Evolutionary conservation across 2,888 invertebrate genomes (phyloP).

Genomic region (Deilephila elpenor): DNA sequence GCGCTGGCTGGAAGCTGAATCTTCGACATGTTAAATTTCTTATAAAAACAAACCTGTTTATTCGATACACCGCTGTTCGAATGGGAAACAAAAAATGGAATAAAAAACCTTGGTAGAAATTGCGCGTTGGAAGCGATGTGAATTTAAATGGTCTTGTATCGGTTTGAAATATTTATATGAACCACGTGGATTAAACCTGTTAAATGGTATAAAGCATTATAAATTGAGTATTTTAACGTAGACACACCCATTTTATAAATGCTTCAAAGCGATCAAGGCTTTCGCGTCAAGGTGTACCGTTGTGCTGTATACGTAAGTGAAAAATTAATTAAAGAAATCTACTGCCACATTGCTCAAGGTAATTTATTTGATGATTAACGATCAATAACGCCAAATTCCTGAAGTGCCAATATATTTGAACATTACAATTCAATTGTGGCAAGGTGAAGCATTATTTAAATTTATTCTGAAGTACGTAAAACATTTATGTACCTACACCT

Average conservation of each 20-base stretch:
- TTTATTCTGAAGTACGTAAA: too few relatives aligned
- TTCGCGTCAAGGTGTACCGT: not conserved
- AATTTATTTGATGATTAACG: conserved; percentile 11
- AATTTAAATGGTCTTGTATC: conserved; percentile 21
- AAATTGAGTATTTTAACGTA: not conserved
- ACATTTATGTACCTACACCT: too few relatives aligned
- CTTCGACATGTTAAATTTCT: conserved; percentile 55
- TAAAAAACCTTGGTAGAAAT: conserved; percentile 49
- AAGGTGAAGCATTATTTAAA: not conserved
- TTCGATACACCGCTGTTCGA: conserved; percentile 58
- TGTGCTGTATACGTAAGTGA: not conserved
- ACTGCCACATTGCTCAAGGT: not conserved
- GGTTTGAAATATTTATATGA: not conserved
- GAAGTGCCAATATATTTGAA: not conserved
- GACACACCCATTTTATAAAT: not conserved
- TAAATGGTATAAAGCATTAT: too few relatives aligned
- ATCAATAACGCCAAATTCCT: not conserved
- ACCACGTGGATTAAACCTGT: not conserved
- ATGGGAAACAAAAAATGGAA: conserved; percentile 50
- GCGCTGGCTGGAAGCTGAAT: conserved; percentile 42
- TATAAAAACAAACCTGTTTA: conserved; percentile 67
- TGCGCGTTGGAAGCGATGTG: conserved; percentile 49
- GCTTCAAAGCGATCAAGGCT: not conserved
- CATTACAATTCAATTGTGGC: not conserved
- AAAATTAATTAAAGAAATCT: conserved; percentile 11